Evolutionary conservation across 1,140 invertebrate species (phyloP).

Genomic region (Zeugodacus cucurbitae): DNA sequence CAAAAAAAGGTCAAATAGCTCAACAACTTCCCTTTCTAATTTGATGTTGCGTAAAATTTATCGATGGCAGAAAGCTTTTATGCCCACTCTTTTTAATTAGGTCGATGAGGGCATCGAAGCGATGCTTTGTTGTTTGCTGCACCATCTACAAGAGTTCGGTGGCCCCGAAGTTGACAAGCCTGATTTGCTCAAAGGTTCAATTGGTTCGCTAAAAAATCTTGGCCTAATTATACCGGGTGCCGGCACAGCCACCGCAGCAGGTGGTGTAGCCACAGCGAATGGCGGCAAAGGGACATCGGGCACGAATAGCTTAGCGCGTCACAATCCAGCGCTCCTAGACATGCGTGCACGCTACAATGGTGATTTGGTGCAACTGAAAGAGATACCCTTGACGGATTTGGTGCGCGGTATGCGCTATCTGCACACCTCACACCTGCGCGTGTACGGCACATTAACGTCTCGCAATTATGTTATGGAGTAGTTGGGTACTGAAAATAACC

Average conservation of each 20-base stretch:
- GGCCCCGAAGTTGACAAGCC: constrained; percentile 84
- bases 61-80: too few species aligned
- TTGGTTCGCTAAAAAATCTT: constrained; percentile 71
- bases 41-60: too few species aligned
- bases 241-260: constrained; percentile 62
- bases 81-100: constrained; percentile 59
- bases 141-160: constrained; percentile 82
- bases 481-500: constrained; percentile 89
- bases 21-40: too few species aligned
- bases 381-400: constrained; percentile 80
- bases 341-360: constrained; percentile 84
- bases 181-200: constrained; percentile 81
- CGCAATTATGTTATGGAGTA: constrained; percentile 89
- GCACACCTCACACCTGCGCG: constrained; percentile 79
- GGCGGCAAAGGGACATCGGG: constrained; percentile 64
- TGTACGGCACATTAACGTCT: constrained; percentile 84
- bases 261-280: constrained; percentile 53
- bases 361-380: constrained; percentile 87
- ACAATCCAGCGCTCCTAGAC: constrained; percentile 73
- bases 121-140: constrained; percentile 83
- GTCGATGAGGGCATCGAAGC: constrained; percentile 85
- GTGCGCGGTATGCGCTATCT: constrained; percentile 88
- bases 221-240: constrained; percentile 43
- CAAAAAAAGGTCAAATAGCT: too few species aligned
- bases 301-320: constrained; percentile 73